Percentiles rank a stretch among this genome's conserved stretches.
Conservation (phyloP, 2,113 vertebrate genomes). For the Platanista minor region DNA sequence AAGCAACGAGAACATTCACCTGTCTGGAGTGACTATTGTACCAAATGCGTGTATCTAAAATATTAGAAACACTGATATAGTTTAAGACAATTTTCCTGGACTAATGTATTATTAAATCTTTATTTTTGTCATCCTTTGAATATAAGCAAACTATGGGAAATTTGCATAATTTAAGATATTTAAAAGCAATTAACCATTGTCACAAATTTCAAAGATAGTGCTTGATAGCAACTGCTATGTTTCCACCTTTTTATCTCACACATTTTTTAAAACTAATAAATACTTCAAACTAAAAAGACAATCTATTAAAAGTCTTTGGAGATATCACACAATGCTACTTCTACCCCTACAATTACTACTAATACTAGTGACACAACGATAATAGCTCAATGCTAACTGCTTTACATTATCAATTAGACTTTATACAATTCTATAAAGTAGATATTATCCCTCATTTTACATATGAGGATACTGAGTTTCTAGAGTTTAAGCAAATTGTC, state of each 20-base stretch:
- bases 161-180: neutral
- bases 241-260: neutral
- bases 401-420: neutral
- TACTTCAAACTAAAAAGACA: neutral
- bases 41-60: neutral
- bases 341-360: neutral
- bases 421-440: neutral
- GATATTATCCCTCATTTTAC: neutral
- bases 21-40: neutral
- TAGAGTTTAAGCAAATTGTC: neutral
- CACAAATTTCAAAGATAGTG: neutral
- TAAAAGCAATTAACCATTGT: neutral
- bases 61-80: neutral
- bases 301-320: neutral
- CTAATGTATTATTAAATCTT: neutral
- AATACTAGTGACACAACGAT: neutral
- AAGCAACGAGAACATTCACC: conserved; percentile 23
- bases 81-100: neutral
- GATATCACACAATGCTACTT: neutral
- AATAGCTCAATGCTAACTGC: neutral
- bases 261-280: neutral
- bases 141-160: neutral
- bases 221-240: neutral
- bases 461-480: neutral
- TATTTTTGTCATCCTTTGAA: neutral